Evolutionary conservation across 2,113 vertebrate species (phyloP).

Genomic region (Ameiurus melas): DNA sequence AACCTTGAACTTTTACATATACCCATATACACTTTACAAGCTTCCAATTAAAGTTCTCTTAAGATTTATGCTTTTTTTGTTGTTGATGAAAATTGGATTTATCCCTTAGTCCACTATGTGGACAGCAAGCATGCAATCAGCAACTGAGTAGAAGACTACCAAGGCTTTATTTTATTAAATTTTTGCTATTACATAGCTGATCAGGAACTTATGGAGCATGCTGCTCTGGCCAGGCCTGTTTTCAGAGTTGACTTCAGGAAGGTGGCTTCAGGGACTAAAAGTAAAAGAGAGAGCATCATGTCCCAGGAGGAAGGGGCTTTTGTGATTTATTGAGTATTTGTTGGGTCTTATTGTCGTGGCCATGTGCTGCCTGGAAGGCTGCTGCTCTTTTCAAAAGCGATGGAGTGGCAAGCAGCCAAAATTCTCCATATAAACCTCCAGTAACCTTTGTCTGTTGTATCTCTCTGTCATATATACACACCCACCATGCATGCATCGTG

Average conservation of each 20-base stretch:
- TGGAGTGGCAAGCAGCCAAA: conserved; percentile 45
- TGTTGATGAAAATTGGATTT: background rate
- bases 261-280: background rate
- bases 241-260: conserved; percentile 56
- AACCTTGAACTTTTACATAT: background rate
- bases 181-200: conserved; percentile 46
- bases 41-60: background rate
- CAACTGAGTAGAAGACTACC: conserved; percentile 31
- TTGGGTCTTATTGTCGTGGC: conserved; percentile 63
- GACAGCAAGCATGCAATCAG: background rate
- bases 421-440: conserved; percentile 29
- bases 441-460: conserved; percentile 40
- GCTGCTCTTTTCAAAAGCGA: conserved; percentile 66
- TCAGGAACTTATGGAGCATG: background rate
- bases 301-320: conserved; percentile 61
- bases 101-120: background rate
- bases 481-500: conserved; percentile 3
- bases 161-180: conserved; percentile 58
- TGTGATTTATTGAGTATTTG: conserved; percentile 63
- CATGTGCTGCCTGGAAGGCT: conserved; percentile 63
- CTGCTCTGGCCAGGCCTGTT: conserved; percentile 42
- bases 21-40: background rate
- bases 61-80: no score
- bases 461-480: conserved; percentile 1
- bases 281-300: background rate